These are phyloP conservation scores for Mirza zaza DNA, from an alignment of 2,113 vertebrate genomes.

Conservation along the genomic window DNA sequence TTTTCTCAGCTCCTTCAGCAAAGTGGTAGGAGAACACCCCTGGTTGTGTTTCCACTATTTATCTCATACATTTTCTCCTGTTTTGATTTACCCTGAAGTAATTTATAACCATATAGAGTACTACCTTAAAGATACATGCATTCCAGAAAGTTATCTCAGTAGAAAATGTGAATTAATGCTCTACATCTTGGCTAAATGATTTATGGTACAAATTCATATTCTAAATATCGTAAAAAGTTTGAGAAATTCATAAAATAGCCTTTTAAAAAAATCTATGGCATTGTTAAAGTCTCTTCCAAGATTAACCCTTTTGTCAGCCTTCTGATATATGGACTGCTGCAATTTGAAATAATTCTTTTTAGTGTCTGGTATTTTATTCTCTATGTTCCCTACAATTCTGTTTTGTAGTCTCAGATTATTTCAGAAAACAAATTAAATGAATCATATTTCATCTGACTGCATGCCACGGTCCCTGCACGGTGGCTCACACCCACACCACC, in stretches of 20 bases:
- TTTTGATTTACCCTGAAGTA: neutral
- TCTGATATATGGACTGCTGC: neutral
- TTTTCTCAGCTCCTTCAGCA: no score
- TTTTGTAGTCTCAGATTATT: neutral
- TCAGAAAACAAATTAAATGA: neutral
- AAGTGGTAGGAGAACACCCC: accelerated
- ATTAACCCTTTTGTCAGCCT: neutral
- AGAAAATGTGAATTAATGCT: neutral
- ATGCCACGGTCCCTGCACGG: accelerated
- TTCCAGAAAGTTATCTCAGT: neutral
- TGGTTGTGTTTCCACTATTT: neutral
- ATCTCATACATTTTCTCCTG: neutral
- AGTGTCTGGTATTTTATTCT: neutral
- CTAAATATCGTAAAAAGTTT: neutral
- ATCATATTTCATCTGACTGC: accelerated
- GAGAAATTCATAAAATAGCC: neutral
- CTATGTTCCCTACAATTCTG: accelerated
- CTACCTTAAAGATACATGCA: neutral
- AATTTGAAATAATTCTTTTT: neutral
- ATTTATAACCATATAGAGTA: neutral
- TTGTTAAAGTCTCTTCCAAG: neutral
- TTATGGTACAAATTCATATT: neutral
- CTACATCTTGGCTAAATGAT: neutral
- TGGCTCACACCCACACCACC: accelerated
- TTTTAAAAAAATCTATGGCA: neutral